Conservation (phyloP, 2,797 vertebrate genomes). For the Cyclopterus lumpus region DNA sequence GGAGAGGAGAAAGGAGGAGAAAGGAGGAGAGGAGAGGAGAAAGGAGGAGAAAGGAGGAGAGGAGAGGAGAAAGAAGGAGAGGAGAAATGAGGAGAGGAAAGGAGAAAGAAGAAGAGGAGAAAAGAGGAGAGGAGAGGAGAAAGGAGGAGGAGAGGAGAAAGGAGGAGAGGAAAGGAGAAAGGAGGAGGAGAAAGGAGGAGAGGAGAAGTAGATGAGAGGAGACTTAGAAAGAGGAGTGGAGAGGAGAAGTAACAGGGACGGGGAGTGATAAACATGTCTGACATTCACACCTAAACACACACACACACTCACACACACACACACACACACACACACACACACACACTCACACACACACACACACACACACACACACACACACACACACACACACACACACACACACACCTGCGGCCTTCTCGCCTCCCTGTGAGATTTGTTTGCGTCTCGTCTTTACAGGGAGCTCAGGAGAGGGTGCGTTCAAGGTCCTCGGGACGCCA, state of each 20-base stretch:
- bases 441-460: slow-evolving; percentile 56
- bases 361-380: slow-evolving; percentile 29
- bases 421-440: slow-evolving; percentile 48
- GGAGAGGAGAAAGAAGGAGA: too few relatives aligned
- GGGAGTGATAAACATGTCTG: slow-evolving; percentile 11
- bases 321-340: slow-evolving; percentile 12
- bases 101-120: too few relatives aligned
- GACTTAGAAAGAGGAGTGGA: not conserved
- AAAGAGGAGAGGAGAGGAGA: not conserved
- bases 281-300: slow-evolving; percentile 7
- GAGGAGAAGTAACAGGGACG: not conserved
- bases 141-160: too few relatives aligned
- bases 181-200: not conserved
- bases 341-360: slow-evolving; percentile 23
- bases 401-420: slow-evolving; percentile 37
- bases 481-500: slow-evolving; percentile 63
- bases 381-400: slow-evolving; percentile 23
- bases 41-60: too few relatives aligned
- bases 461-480: slow-evolving; percentile 53
- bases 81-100: too few relatives aligned
- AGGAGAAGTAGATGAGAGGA: too few relatives aligned
- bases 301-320: slow-evolving; percentile 10
- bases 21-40: too few relatives aligned
- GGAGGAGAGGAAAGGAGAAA: too few relatives aligned
- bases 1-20: too few relatives aligned